phyloP scores from a whole-genome alignment of 2,888 invertebrate genomes.

The Caenorhabditis japonica region DNA sequence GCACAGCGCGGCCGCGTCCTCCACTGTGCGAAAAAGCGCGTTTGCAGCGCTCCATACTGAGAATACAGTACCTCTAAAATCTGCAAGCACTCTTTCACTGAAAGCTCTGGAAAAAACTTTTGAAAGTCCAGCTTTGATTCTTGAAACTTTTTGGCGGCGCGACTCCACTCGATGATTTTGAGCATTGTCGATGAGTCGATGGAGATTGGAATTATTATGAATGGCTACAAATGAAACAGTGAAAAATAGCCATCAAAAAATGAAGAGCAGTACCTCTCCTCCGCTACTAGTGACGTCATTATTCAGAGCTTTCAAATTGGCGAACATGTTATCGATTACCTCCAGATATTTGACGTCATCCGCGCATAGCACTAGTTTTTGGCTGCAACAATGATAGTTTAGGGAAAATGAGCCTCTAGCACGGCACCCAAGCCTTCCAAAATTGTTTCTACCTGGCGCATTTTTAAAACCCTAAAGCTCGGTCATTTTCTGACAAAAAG shows the following conservation, averaged over 20 bases:
- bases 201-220: slow-evolving; percentile 43
- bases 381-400: too few species aligned
- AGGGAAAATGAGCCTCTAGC: too few species aligned
- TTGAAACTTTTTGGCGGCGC: slow-evolving; percentile 20
- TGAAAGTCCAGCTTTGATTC: slow-evolving; percentile 10
- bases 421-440: too few species aligned
- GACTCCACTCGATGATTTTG: slow-evolving; percentile 45
- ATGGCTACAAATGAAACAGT: slow-evolving; percentile 18
- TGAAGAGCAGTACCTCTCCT: not conserved
- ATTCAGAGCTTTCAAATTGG: slow-evolving; percentile 28
- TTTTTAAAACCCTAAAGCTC: too few species aligned
- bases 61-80: slow-evolving; percentile 26
- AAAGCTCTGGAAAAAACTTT: slow-evolving; percentile 26
- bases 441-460: too few species aligned
- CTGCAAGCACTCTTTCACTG: slow-evolving; percentile 30
- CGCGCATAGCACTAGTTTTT: slow-evolving; percentile 34
- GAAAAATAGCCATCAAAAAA: too few species aligned
- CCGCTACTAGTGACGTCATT: not conserved
- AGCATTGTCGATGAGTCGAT: slow-evolving; percentile 34
- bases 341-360: slow-evolving; percentile 42
- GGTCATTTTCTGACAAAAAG: too few species aligned
- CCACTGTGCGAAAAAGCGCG: too few species aligned
- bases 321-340: slow-evolving; percentile 44
- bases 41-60: too few species aligned
- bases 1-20: too few species aligned